Base-by-base conservation (phyloP, 2,888 invertebrate species). In the Lymantria monacha region DNA sequence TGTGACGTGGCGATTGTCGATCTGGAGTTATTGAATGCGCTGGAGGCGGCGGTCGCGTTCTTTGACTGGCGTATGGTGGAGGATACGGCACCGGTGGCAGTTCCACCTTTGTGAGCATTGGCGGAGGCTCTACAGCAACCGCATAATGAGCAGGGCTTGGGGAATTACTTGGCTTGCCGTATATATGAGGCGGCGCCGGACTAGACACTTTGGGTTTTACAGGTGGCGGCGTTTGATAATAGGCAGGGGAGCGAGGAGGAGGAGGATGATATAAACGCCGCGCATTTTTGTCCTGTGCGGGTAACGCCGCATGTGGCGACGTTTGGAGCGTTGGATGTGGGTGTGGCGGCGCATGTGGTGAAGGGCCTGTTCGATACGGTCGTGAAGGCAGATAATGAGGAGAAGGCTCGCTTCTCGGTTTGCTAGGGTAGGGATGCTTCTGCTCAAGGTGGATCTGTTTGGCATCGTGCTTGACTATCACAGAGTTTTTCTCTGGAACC, bases 391-490 rank as follows among this genome's bases (percentile, higher is more conserved):
- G 84, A 77, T 94, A 93, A 65, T 93, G 93, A 7, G 88, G 81
- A 59, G 87, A 82, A 68, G 93, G 91, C 70, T 93, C 92, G 56
- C 87, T 91, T 61, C 93, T 81, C 53, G 93, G 83, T 73, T 94
- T 93, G 59, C 93, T 93, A 60, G 93, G 92, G 55, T 93, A 93
- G n/a, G 83, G 87, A 54, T 79, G 93, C 83, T 83, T 93, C 81
- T 76, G 93, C 77, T 94, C 93, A 55, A 93, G 76, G 74, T 93
- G 93, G 42, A 91, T 86, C 72, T 93, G 93, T 78, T 95, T 94
- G 48, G 93, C 93, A 72, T 95, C 95, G 80, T 95, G 95, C 77
- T 96, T 95, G 56, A 96, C 96, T 80, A 96, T 96, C 77, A 96
- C 96, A 73, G 95, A 94, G 81, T 93, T 95, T 81, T 95, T 95